Evolutionary conservation across 2,888 invertebrate genomes (phyloP), one percentile per base, ranked within the genome.

Genomic region (Timema cristinae): DNA sequence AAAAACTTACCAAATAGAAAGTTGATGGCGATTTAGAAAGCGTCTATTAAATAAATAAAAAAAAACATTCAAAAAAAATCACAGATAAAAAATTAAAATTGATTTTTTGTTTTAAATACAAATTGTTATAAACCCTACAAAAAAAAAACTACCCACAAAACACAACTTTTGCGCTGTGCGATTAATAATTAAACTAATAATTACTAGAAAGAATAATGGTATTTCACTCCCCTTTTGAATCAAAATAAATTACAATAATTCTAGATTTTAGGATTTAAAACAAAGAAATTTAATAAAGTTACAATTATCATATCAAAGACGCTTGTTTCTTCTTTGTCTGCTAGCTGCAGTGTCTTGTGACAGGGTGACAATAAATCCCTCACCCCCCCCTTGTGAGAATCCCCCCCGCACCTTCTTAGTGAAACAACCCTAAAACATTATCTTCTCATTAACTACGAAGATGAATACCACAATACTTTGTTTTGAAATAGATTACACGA

Each of bases 221-320:
- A 63, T 13, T 48, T 13, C 13, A 13, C 48, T 63, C 47, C 63
- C 48, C 63, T 32, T 63, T 63, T 63, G 63, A 63, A 59, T 48
- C 32, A 47, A 63, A 63, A 32, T 63, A 63, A 47, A 32, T 32
- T 32, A 32, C 32, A 32, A 32, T 32, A 63, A 63, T 63, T 63
- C 48, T 63, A 63, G 63, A 63, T 63, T 16, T 63, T 63, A 63
- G 63, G 10, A 16, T 48, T 32, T 48, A 13, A 48, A 63, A 32
- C 32, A 32, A 63, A 63, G 63, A 63, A 63, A 63, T 13, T 63
- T 32, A 63, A 47, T 63, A 63, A 10, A 48, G 47, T 8, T 48
- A 63, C 32, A 48, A 63, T 63, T 0, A 63, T 63, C 63, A 63
- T 63, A 63, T 63, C 63, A 63, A 63, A 63, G 63, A 63, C 63